phyloP scores from a whole-genome alignment of 2,888 invertebrate genomes.

The Cephalotes varians region DNA sequence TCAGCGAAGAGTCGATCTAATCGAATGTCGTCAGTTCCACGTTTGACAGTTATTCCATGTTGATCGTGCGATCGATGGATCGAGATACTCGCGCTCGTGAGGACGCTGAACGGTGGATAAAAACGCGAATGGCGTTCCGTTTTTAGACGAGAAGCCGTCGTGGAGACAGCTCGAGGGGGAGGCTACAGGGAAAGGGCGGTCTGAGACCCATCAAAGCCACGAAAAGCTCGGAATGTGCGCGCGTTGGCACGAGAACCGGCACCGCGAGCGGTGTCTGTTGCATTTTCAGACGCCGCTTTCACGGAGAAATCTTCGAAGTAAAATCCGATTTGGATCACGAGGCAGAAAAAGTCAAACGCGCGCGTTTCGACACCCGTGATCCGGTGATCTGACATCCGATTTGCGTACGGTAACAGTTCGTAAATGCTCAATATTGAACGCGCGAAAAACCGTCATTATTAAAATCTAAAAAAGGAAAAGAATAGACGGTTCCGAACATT shows the following conservation, averaged over 20 bases:
- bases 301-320: constrained; percentile 64
- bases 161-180: constrained; percentile 66
- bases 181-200: constrained; percentile 82
- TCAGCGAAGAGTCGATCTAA: not conserved
- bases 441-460: not conserved
- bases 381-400: no score
- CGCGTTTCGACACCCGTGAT: not conserved
- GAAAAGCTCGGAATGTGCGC: constrained; percentile 76
- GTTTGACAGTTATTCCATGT: constrained; percentile 12
- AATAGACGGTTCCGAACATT: not conserved
- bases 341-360: constrained; percentile 38
- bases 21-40: not conserved
- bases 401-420: not conserved
- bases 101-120: constrained; percentile 64
- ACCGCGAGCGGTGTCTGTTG: constrained; percentile 73
- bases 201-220: constrained; percentile 81
- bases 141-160: constrained; percentile 74
- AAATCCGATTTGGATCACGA: constrained; percentile 57
- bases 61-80: constrained; percentile 48
- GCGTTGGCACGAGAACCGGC: constrained; percentile 64
- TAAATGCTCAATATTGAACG: not conserved
- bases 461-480: not conserved
- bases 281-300: constrained; percentile 72
- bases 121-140: constrained; percentile 74
- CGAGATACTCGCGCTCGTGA: constrained; percentile 15